Base-by-base conservation (phyloP, 2,797 vertebrate genomes). In the Pangasius macronema region DNA sequence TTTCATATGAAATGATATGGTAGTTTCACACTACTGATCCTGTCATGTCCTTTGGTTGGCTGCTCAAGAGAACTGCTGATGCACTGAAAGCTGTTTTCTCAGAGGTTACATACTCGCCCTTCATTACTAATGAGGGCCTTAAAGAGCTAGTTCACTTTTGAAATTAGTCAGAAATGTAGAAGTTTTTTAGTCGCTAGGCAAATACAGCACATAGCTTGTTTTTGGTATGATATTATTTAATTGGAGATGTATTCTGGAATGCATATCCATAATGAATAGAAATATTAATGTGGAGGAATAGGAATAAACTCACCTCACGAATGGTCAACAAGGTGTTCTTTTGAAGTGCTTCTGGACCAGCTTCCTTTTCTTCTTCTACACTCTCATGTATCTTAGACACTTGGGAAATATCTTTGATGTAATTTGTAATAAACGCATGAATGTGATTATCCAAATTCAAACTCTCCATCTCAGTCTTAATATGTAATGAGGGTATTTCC, bases 301-400 rank as follows among this genome's bases (percentile, higher is more conserved):
- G 92, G 55, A 77, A 85, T 46, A 65, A 85, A 94, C 95, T 91
- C 93, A 96, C 92, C 92, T 95, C 93, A 88, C 55, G 42, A 75
- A 90, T 88, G 84, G 88, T 88, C 57, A 90, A 90, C 89, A 85
- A 89, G 39, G 80, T 85, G 81, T 91, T 84, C 89, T 90, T 87
- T 75, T 87, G 22, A 57, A 92, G 87, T 89, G 93, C 85, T 67
- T 63, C 87, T 83, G 89, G 51, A 51, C 14, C 30, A 59, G 42
- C 88, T 59, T 80, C 86, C 67, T 91, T 87, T 24, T 61, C 63
- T 89, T 87, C 39, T 65, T 86, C 85, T 53, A 9, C 0, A 0
- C 3, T 90, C 51, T 91, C 86, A 49, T 88, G 73, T 0, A 46
- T 49, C 87, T 86, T 85, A 85, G 55, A 39, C 77, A 42, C 55